These are phyloP conservation scores for Gracilinanus agilis DNA, from an alignment of 2,113 vertebrate species.

Conservation along the genomic window DNA sequence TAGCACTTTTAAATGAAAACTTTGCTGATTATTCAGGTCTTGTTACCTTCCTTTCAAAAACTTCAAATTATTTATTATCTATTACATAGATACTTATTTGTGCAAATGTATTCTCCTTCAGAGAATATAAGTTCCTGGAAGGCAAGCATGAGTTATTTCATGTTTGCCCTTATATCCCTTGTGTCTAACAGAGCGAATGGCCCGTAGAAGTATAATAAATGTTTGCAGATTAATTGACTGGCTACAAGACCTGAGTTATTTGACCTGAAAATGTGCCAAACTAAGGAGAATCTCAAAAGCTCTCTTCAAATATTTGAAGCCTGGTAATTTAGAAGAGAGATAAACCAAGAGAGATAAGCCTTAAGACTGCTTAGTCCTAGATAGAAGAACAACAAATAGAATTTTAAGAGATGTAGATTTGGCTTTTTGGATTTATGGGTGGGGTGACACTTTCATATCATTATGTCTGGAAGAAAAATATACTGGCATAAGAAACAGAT, in stretches of 20 bases:
- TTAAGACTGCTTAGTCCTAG: not conserved
- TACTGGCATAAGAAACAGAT: not conserved
- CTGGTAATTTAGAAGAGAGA: not conserved
- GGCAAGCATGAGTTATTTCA: not conserved
- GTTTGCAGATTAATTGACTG: not conserved
- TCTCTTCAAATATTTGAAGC: not conserved
- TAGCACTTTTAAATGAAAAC: not conserved
- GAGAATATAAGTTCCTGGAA: not conserved
- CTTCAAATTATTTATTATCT: not conserved
- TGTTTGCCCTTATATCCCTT: not conserved
- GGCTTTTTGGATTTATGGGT: not conserved
- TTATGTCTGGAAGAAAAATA: not conserved
- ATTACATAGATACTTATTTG: not conserved
- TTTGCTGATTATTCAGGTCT: not conserved
- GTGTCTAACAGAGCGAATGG: not conserved
- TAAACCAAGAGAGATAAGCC: not conserved
- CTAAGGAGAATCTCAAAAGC: not conserved
- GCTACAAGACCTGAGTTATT: not conserved
- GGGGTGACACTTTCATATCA: not conserved
- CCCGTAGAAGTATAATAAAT: not conserved
- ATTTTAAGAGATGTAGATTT: not conserved
- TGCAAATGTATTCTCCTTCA: not conserved
- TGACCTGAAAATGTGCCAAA: not conserved
- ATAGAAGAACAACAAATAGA: not conserved
- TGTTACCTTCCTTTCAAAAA: not conserved